Evolutionary conservation across 1,140 invertebrate genomes (phyloP).

Genomic region (Oedothorax gibbosus): DNA sequence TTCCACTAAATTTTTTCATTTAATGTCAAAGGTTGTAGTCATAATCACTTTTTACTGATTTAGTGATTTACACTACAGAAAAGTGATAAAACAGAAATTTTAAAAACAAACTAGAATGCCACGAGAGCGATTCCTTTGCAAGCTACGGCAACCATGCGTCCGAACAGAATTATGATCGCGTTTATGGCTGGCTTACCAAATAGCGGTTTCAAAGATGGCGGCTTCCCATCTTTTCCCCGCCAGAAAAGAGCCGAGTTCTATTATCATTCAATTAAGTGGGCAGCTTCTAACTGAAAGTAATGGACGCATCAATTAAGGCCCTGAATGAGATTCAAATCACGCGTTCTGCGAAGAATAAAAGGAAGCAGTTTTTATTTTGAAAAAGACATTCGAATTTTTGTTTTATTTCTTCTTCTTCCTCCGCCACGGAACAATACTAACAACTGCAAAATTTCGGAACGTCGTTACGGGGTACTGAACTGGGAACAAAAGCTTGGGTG

Average conservation of each 20-base stretch:
- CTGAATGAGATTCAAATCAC: constrained; percentile 41
- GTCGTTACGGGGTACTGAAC: not conserved
- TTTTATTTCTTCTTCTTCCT: not conserved
- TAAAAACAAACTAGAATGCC: too few species aligned
- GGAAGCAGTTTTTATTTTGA: not conserved
- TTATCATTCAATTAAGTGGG: constrained; percentile 55
- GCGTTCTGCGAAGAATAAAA: not conserved
- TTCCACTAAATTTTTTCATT: too few species aligned
- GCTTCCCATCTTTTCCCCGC: not conserved
- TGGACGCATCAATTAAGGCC: constrained; percentile 39
- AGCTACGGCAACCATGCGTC: not conserved
- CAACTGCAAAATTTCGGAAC: not conserved
- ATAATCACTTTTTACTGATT: too few species aligned
- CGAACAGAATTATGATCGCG: constrained; percentile 38
- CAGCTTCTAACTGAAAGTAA: constrained; percentile 40
- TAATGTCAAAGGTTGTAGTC: too few species aligned
- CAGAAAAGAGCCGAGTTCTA: constrained; percentile 15
- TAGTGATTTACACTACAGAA: too few species aligned
- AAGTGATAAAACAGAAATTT: too few species aligned
- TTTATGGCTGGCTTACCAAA: constrained; percentile 53
- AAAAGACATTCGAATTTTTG: not conserved
- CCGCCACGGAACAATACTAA: not conserved
- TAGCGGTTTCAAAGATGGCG: constrained; percentile 56
- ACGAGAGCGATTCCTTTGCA: not conserved
- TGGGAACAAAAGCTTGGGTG: too few species aligned